Conservation (phyloP, 2,888 invertebrate genomes). For the Corbicula japonica region DNA sequence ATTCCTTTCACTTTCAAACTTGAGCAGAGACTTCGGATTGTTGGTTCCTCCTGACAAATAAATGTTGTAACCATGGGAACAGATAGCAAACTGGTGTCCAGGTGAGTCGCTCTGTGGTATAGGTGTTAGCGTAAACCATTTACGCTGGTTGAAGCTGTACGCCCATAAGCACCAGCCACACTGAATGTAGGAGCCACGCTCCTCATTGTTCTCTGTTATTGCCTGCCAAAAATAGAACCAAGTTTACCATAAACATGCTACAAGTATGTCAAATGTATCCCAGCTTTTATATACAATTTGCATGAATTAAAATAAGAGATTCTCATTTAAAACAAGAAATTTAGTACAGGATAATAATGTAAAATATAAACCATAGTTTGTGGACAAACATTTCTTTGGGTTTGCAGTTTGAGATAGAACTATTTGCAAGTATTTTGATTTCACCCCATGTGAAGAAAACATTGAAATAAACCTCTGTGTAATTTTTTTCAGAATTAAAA, state of each 20-base stretch:
- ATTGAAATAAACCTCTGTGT: no score
- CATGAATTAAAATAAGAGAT: no score
- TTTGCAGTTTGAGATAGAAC: no score
- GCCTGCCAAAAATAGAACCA: no score
- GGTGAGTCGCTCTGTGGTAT: constrained; percentile 62
- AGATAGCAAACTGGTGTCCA: constrained; percentile 57
- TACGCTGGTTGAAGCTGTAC: constrained; percentile 60
- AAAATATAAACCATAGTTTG: no score
- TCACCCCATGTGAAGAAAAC: no score
- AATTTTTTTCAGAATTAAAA: no score
- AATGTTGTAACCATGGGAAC: constrained; percentile 64
- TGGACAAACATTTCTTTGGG: no score
- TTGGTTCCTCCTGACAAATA: constrained; percentile 65
- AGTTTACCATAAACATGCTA: no score
- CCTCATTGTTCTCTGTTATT: constrained; percentile 67
- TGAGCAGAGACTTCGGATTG: constrained; percentile 60
- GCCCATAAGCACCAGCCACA: constrained; percentile 69
- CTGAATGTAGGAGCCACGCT: constrained; percentile 64
- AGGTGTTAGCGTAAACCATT: constrained; percentile 69
- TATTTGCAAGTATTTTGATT: no score
- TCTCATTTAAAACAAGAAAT: no score
- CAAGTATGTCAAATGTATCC: background rate
- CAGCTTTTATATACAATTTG: background rate
- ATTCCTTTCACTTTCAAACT: constrained; percentile 68
- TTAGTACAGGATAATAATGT: no score